Evolutionary conservation across 2,888 invertebrate species (phyloP), one percentile per base, ranked within the genome.

Genomic region (Eutolmus rufibarbis): DNA sequence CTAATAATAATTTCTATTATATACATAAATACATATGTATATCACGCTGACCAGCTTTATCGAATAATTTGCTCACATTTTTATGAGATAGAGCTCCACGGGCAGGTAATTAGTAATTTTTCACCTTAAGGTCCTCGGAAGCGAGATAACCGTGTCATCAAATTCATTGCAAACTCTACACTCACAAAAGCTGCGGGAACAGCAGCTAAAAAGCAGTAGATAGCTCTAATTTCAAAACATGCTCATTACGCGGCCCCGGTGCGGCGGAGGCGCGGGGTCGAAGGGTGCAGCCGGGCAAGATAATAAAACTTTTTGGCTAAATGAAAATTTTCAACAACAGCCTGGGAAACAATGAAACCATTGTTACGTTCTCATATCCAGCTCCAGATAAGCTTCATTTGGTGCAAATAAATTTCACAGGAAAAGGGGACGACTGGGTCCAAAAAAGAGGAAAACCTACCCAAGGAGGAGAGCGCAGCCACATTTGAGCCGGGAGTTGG

Each of bases 311-410:
- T 87, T 87, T 85, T 57, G 85, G 87, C 85, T 85, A 87, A 87
- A 87, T 87, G 87, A 87, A 87, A 87, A 87, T 87, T 84, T 87
- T 85, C 87, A 87, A 85, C 87, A 87, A 87, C 81, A 84, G 85
- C 77, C 85, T 85, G 84, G 84, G 56, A 87, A 87, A 87, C 87
- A 85, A 87, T 87, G 84, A 87, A 82, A 85, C 85, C 77, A 51
- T 78, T 81, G 76, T 76, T 82, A 74, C 85, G 84, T 84, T 51
- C 77, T 77, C 85, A 57, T 87, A 76, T 87, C 57, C 76, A 57
- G 77, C 77, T 74, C 57, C 56, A 87, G 87, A 87, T 87, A 87
- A 87, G 87, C 87, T 87, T 87, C 87, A 87, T 87, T 87, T 87
- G 87, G 85, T 74, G 85, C 76, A 87, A 87, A 87, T 87, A 87